phyloP scores from a whole-genome alignment of 2,888 invertebrate genomes.

The Ischnus inquisitorius region DNA sequence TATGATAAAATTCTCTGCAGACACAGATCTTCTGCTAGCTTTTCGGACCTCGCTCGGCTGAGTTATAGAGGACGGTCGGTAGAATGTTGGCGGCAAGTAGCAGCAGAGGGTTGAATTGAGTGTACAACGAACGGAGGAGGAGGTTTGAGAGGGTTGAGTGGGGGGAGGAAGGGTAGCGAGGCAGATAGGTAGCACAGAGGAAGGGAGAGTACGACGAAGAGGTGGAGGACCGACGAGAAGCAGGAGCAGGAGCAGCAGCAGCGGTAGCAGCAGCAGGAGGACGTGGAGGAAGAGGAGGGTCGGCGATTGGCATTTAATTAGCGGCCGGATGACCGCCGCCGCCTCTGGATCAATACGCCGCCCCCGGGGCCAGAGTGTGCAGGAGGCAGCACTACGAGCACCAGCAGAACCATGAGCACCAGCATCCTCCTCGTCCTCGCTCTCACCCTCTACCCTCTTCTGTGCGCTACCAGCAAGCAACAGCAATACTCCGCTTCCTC shows the following conservation, averaged over 20 bases:
- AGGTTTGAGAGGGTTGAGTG: constrained; percentile 67
- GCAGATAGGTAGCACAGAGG: constrained; percentile 51
- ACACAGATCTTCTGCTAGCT: neutral
- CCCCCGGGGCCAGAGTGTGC: constrained; percentile 83
- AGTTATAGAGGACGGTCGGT: constrained; percentile 53
- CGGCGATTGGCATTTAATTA: constrained; percentile 86
- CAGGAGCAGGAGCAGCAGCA: too few species aligned
- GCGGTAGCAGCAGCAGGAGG: constrained; percentile 63
- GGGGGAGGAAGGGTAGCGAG: constrained; percentile 75
- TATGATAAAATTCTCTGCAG: constrained; percentile 3
- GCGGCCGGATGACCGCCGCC: constrained; percentile 85
- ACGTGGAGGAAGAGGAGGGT: constrained; percentile 77
- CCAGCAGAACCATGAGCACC: constrained; percentile 72
- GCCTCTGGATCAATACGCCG: constrained; percentile 85
- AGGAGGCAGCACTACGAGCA: constrained; percentile 79
- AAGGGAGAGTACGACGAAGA: constrained; percentile 64
- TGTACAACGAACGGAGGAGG: constrained; percentile 59
- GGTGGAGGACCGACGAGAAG: constrained; percentile 68
- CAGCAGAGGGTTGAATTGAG: constrained; percentile 66
- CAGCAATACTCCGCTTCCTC: constrained; percentile 68
- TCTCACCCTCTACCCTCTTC: constrained; percentile 63
- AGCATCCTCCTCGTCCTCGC: constrained; percentile 67
- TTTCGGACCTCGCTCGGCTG: constrained; percentile 37
- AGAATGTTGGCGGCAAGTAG: constrained; percentile 58
- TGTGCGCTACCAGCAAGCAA: constrained; percentile 54